Evolutionary conservation across 2,888 invertebrate species (phyloP), one percentile per base, ranked within the genome.

Genomic region (Drosophila parthenogenetica): DNA sequence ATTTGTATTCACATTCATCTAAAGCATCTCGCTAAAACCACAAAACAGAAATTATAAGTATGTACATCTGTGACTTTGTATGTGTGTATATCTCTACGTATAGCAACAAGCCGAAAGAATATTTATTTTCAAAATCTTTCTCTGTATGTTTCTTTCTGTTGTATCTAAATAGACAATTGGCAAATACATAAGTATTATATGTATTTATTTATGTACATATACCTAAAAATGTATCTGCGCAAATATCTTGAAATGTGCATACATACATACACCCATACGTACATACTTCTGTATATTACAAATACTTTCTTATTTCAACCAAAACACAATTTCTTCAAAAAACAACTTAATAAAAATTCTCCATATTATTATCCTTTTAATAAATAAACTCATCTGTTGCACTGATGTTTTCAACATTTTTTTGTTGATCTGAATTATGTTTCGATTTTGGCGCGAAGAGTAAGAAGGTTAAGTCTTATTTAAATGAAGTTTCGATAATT

Each of bases 51-150:
- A 57, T 43, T 53, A 57, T 40, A 48, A 25, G 46, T 37, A 60
- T 14, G n/a, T 37, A 43, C 22, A 13, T 58, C 17, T 46, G 25
- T 54, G 13, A 42, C 11, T 49, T 35, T 29, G 49, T n/a, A 49
- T 35, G 17, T 54, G 62, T 62, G 60, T 57, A 65, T 22, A 51
- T 54, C 61, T 29, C 45, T 22, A 22, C 22, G 22, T 61, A 55
- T 57, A 60, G 48, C 54, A 70, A 66, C 63, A 59, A 66, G 49
- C 65, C 58, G 53, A 50, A 45, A 58, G 58, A 66, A 69, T 73
- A 58, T 72, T 70, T 60, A 69, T 73, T 77, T 77, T 77, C 50
- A 63, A 61, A 72, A 45, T 65, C n/a, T 65, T 16, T 39, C 43
- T 54, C 37, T 60, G 49, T 17, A 37, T 55, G 43, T 25, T 50